Evolutionary conservation across 1,140 invertebrate species (phyloP).

Genomic region (Hyles vespertilio): DNA sequence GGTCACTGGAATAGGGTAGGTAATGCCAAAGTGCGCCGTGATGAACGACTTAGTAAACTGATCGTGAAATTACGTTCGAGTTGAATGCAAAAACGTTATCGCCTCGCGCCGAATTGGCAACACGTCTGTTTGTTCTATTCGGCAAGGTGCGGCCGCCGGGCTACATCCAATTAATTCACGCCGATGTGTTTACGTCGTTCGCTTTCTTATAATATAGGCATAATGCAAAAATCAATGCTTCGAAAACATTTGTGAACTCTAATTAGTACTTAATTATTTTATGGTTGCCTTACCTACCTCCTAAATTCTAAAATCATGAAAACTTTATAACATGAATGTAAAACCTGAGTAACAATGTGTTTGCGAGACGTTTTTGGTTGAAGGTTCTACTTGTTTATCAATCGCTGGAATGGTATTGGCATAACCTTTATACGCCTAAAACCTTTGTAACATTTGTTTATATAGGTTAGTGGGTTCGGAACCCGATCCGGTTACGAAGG

Average conservation of each 20-base stretch:
- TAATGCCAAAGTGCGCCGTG: conserved; percentile 38
- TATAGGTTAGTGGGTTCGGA: conserved; percentile 32
- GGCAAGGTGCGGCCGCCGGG: too few species aligned
- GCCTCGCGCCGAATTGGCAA: not conserved
- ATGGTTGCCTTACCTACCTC: too few species aligned
- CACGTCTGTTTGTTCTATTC: not conserved
- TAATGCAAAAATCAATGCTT: not conserved
- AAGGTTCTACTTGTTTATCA: not conserved
- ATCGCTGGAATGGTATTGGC: conserved; percentile 12
- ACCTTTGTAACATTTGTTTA: conserved; percentile 32
- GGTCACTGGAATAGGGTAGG: conserved; percentile 60
- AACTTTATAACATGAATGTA: not conserved
- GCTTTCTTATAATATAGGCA: conserved; percentile 1
- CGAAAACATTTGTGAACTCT: too few species aligned
- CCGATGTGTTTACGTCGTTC: conserved; percentile 11
- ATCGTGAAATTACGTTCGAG: conserved; percentile 27
- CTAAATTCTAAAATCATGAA: too few species aligned
- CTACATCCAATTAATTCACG: conserved; percentile 6
- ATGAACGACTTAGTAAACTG: conserved; percentile 32
- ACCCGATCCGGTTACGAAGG: conserved; percentile 2
- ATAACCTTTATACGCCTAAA: conserved; percentile 27
- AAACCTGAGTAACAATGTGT: not conserved
- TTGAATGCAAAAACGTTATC: conserved; percentile 7
- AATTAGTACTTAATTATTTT: too few species aligned
- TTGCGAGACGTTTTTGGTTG: not conserved